Conservation (phyloP, 2,113 vertebrate genomes). For the Pelecanoides urinatrix region DNA sequence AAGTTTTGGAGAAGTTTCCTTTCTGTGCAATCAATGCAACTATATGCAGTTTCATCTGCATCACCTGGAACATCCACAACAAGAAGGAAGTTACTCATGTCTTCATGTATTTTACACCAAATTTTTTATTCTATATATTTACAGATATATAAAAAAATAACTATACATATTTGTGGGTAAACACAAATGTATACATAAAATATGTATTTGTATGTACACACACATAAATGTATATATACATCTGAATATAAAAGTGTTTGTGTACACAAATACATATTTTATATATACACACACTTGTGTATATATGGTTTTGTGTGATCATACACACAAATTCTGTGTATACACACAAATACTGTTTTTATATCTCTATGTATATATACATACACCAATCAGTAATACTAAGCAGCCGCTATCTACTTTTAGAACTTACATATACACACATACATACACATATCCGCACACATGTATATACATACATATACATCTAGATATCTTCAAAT, state of each 20-base stretch:
- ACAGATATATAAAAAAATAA: neutral
- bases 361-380: neutral
- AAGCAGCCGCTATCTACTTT: neutral
- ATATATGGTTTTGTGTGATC: neutral
- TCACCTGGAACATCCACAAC: slow-evolving; percentile 79
- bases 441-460: neutral
- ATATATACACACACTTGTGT: neutral
- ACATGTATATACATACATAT: neutral
- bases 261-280: neutral
- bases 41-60: slow-evolving; percentile 96
- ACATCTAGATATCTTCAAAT: neutral
- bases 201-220: neutral
- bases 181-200: neutral
- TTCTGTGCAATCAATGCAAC: slow-evolving; percentile 90
- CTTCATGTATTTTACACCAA: neutral
- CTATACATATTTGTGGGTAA: neutral
- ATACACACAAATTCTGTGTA: neutral
- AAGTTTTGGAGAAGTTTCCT: slow-evolving; percentile 94
- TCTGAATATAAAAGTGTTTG: neutral
- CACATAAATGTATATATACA: neutral
- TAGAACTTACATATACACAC: neutral
- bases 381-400: neutral
- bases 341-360: neutral
- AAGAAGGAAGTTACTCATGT: neutral
- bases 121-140: neutral